phyloP scores from a whole-genome alignment of 2,888 invertebrate species.

The Aleiodes testaceus region DNA sequence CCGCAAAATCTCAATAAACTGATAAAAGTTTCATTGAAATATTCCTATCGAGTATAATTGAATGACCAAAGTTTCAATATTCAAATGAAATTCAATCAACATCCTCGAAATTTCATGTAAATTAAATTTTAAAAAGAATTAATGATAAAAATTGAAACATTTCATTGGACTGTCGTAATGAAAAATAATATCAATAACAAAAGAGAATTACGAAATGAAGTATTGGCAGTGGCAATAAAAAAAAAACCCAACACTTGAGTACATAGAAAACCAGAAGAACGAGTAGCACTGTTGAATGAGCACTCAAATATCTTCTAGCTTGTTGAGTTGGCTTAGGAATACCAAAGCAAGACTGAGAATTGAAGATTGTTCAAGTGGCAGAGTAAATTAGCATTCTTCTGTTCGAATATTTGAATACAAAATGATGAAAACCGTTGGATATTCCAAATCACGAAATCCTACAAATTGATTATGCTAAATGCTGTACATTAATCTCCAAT shows the following conservation, averaged over 20 bases:
- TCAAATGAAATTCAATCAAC: not conserved
- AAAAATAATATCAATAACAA: slow-evolving; percentile 21
- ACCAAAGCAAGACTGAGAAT: not conserved
- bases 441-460: no score
- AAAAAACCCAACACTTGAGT: slow-evolving; percentile 5
- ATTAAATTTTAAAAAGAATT: not conserved
- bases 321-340: slow-evolving; percentile 54
- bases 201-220: slow-evolving; percentile 21
- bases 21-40: no score
- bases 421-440: no score
- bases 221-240: slow-evolving; percentile 17
- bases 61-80: no score
- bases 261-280: slow-evolving; percentile 46
- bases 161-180: not conserved
- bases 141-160: slow-evolving; percentile 21
- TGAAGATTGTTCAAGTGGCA: not conserved
- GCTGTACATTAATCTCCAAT: slow-evolving; percentile 15
- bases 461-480: not conserved
- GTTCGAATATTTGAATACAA: slow-evolving; percentile 44
- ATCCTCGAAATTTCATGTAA: not conserved
- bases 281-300: slow-evolving; percentile 60
- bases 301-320: slow-evolving; percentile 63
- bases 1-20: no score
- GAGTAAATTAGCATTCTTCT: slow-evolving; percentile 51
- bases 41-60: no score